A percentile compares a stretch with the other conserved stretches of the same genome.
Evolutionary conservation across 1,140 invertebrate genomes (phyloP).

Genomic region (Episyrphus balteatus): DNA sequence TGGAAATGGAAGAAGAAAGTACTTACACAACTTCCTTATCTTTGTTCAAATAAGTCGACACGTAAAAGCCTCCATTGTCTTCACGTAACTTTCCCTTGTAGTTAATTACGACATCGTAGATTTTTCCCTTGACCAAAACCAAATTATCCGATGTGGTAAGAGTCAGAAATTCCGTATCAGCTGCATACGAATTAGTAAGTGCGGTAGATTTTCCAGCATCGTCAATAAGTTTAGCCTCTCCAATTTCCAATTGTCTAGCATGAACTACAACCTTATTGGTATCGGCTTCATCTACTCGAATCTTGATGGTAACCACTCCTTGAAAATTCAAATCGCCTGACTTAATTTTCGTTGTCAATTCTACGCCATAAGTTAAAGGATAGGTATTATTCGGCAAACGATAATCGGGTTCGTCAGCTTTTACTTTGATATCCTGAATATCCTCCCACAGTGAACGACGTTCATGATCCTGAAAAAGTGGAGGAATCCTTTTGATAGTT

Average conservation of each 20-base stretch:
- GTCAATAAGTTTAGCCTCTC: constrained; percentile 12
- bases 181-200: constrained; percentile 6
- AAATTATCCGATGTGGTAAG: constrained; percentile 18
- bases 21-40: constrained; percentile 28
- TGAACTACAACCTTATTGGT: constrained; percentile 40
- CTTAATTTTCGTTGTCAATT: constrained; percentile 47
- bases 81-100: constrained; percentile 44
- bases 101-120: constrained; percentile 38
- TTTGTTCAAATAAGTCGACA: constrained; percentile 54
- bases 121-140: constrained; percentile 12
- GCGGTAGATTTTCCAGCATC: neutral
- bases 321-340: constrained; percentile 39
- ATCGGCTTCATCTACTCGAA: constrained; percentile 19
- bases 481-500: too few relatives aligned
- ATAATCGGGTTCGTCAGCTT: constrained; percentile 29
- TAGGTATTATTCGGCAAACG: constrained; percentile 46
- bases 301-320: constrained; percentile 45
- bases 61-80: constrained; percentile 67
- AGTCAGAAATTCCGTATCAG: constrained; percentile 21
- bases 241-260: constrained; percentile 25
- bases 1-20: neutral
- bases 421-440: neutral
- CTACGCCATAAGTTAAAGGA: constrained; percentile 53
- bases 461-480: too few relatives aligned
- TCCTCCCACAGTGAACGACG: too few relatives aligned